A percentile compares a stretch with the other conserved stretches of the same genome.
Conservation (phyloP, 2,113 vertebrate genomes). For the Nothocercus nigrocapillus region DNA sequence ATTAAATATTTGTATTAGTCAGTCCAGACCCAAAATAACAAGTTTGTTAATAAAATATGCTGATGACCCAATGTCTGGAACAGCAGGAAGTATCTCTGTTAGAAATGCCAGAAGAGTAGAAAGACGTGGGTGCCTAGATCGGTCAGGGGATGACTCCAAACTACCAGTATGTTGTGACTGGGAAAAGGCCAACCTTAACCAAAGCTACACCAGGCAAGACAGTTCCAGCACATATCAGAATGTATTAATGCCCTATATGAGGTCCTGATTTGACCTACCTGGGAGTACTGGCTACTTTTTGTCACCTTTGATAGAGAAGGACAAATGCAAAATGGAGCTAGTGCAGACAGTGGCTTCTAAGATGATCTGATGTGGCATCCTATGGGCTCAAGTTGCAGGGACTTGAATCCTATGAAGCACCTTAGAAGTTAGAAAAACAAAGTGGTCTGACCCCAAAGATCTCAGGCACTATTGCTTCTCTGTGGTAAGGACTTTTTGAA, state of each 20-base stretch:
- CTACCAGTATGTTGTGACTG: background rate
- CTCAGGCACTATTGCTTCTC: background rate
- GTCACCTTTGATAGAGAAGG: background rate
- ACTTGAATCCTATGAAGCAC: background rate
- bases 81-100: slow-evolving; percentile 8
- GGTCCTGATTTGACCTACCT: background rate
- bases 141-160: slow-evolving; percentile 7
- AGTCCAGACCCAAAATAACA: slow-evolving; percentile 27
- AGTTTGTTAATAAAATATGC: background rate
- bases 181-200: slow-evolving; percentile 3
- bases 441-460: background rate
- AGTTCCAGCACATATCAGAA: slow-evolving; percentile 21
- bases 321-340: background rate
- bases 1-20: slow-evolving; percentile 3
- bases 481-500: background rate
- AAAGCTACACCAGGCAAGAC: background rate
- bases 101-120: background rate
- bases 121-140: background rate
- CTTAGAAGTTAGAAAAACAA: background rate
- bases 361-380: background rate
- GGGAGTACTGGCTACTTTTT: background rate
- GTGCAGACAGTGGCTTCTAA: background rate
- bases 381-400: background rate
- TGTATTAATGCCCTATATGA: slow-evolving; percentile 23
- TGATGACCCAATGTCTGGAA: slow-evolving; percentile 49